Conservation (phyloP, 2,797 vertebrate genomes). For the Tachyglossus aculeatus region DNA sequence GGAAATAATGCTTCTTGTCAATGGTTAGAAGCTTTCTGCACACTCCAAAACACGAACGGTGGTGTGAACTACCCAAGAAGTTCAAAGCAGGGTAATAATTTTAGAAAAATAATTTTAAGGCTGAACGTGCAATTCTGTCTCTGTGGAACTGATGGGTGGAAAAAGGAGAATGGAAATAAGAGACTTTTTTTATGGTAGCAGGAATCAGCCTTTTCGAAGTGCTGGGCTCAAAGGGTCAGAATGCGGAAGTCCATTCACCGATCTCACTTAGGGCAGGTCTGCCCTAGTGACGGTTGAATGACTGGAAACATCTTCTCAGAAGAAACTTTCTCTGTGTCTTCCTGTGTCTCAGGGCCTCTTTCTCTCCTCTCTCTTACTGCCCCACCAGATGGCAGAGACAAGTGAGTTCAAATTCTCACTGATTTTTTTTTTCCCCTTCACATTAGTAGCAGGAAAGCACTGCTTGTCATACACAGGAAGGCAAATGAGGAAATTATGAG, state of each 20-base stretch:
- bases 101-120: background rate
- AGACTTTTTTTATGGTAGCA: too few species aligned
- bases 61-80: background rate
- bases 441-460: background rate
- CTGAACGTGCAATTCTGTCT: too few species aligned
- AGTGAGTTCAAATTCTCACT: too few species aligned
- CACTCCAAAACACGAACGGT: background rate
- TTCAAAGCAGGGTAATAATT: background rate
- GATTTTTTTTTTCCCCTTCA: constrained; percentile 8
- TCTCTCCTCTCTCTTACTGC: background rate
- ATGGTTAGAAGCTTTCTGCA: background rate
- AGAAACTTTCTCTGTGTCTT: too few species aligned
- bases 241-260: too few species aligned
- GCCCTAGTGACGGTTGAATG: too few species aligned
- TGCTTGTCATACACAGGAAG: background rate
- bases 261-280: too few species aligned
- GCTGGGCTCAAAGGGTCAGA: background rate
- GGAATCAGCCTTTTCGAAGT: constrained; percentile 1
- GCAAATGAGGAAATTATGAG: background rate
- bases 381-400: background rate
- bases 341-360: background rate
- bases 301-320: too few species aligned
- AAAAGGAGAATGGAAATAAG: too few species aligned
- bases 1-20: constrained; percentile 12
- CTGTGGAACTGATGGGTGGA: too few species aligned